Conservation (phyloP, 2,113 vertebrate genomes). For the Alethe diademata region DNA sequence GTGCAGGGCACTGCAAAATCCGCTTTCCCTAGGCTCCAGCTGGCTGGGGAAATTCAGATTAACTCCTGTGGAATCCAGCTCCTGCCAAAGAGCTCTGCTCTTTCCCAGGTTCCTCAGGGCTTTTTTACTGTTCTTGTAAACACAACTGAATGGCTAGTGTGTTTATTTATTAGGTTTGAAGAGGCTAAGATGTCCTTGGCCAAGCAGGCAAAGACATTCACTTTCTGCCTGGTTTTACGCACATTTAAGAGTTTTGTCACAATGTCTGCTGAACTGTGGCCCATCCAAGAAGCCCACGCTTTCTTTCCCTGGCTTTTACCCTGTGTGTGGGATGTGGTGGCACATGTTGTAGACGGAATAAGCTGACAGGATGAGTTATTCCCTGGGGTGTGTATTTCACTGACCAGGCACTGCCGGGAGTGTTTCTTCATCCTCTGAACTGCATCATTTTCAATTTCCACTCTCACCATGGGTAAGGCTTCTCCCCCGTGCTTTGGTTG, state of each 20-base stretch:
- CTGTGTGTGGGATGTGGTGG: not conserved
- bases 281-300: not conserved
- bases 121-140: not conserved
- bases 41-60: not conserved
- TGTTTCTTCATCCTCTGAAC: not conserved
- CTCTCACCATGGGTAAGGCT: not conserved
- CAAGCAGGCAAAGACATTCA: not conserved
- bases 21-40: not conserved
- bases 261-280: not conserved
- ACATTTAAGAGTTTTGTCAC: not conserved
- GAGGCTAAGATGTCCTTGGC: not conserved
- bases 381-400: fast-evolving
- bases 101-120: not conserved
- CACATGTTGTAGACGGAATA: not conserved
- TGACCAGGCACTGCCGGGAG: not conserved
- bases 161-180: not conserved
- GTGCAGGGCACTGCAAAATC: not conserved
- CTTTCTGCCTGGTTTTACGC: not conserved
- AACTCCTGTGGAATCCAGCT: not conserved
- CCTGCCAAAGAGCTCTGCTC: not conserved
- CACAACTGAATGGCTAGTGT: not conserved
- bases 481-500: not conserved
- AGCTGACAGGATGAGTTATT: not conserved
- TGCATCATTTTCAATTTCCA: not conserved
- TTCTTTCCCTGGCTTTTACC: not conserved